These are phyloP conservation scores for Macrophya alboannulata DNA, from an alignment of 2,888 invertebrate species.

Conservation along the genomic window DNA sequence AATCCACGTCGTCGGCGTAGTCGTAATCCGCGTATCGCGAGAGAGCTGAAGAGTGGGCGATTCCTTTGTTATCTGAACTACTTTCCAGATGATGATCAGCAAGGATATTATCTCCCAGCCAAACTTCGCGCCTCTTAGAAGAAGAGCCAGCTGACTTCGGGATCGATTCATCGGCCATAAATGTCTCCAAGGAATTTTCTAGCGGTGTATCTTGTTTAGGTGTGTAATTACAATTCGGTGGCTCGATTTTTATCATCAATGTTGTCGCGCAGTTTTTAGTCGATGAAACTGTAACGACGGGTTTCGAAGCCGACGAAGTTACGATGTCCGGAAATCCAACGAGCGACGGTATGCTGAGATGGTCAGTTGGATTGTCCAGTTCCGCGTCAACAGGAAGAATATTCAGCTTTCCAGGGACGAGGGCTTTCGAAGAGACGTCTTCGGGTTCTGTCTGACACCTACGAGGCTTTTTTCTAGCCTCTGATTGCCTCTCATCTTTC, in stretches of 20 bases:
- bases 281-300: slow-evolving; percentile 58
- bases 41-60: slow-evolving; percentile 59
- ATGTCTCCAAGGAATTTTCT: slow-evolving; percentile 42
- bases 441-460: slow-evolving; percentile 66
- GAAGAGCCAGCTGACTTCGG: slow-evolving; percentile 62
- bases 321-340: slow-evolving; percentile 78
- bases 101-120: slow-evolving; percentile 75
- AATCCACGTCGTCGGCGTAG: slow-evolving; percentile 74
- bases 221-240: slow-evolving; percentile 54
- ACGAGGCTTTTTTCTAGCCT: slow-evolving; percentile 64
- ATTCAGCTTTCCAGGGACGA: slow-evolving; percentile 66
- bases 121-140: slow-evolving; percentile 61
- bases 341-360: slow-evolving; percentile 75
- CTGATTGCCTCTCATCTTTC: slow-evolving; percentile 57
- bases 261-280: slow-evolving; percentile 58
- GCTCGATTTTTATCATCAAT: slow-evolving; percentile 61
- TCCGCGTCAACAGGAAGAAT: slow-evolving; percentile 73
- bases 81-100: slow-evolving; percentile 68
- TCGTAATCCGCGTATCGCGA: slow-evolving; percentile 71
- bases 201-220: slow-evolving; percentile 46
- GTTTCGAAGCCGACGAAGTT: slow-evolving; percentile 64
- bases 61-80: slow-evolving; percentile 69
- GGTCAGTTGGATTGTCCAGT: slow-evolving; percentile 75
- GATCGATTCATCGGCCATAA: slow-evolving; percentile 59
- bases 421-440: slow-evolving; percentile 46